Base-by-base conservation (phyloP, 2,797 vertebrate species). In the Tiaroga cobitis region DNA sequence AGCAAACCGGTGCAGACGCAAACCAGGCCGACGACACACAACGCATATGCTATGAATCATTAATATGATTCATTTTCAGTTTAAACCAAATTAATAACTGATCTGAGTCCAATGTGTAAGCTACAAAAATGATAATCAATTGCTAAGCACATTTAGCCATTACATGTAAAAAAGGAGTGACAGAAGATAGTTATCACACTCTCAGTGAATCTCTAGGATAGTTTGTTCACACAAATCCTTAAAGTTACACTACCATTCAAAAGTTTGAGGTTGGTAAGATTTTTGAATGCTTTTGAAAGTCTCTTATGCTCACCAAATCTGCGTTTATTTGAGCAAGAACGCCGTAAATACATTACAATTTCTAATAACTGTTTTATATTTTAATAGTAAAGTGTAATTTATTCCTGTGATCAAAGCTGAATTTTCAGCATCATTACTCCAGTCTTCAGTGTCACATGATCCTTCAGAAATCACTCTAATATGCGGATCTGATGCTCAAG, bases 1-100 rank as follows among this genome's bases (percentile, higher is more conserved):
- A 29, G 39, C 68, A 81, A 37, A 72, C n/a, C n/a, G n/a, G n/a
- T n/a, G n/a, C n/a, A n/a, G n/a, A n/a, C 5, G 18, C 77, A 80
- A 39, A 34, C 78, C 16, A 15, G 9, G 11, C 9, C 37, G 21
- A 32, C 13, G 21, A 32, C 8, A 37, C 56, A 18, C 41, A n/a
- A 63, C 13, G 46, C 63, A 37, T 80, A 15, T 49, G 46, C 19
- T 34, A 16, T 49, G 8, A 69, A 21, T 46, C 18, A 65, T 21
- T 46, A 3, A 49, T 32, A 3, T n/a, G 4, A 61, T 63, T 43
- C 8, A 32, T 29, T 26, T 61, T 41, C 1, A 59, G n/a, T 59
- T 61, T 32, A 32, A 74, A 51, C 10, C 26, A 21, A 10, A 74
- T 56, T n/a, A 56, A 56, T 24, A 8, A 39, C 8, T 8, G 0